Conservation (phyloP, 2,113 vertebrate genomes). For the Nothocercus nigrocapillus region DNA sequence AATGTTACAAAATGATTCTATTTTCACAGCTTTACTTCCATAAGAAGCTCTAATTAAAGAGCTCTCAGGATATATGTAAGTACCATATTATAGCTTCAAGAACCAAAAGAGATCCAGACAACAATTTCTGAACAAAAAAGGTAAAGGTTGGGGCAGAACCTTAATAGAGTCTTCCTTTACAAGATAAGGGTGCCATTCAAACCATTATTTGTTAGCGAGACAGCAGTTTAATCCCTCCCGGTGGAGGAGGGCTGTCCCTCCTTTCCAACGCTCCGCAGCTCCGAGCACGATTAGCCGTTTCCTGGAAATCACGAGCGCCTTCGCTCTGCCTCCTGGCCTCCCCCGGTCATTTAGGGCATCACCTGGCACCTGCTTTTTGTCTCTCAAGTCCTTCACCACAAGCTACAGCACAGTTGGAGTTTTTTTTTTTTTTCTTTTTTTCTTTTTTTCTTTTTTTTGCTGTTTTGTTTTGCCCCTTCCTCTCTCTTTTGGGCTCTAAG, state of each 20-base stretch:
- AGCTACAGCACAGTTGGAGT: rapidly evolving
- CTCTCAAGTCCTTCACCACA: background rate
- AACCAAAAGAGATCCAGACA: background rate
- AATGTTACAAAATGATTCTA: background rate
- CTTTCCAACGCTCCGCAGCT: background rate
- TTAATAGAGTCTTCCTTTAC: background rate
- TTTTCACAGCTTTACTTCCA: background rate
- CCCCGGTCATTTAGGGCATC: background rate
- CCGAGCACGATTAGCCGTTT: background rate
- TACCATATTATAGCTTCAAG: background rate
- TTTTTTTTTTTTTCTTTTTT: too few species aligned
- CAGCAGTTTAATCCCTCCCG: background rate
- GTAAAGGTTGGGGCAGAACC: background rate
- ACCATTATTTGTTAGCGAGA: background rate
- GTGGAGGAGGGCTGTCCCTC: background rate
- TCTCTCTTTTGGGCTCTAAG: too few species aligned
- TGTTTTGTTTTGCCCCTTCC: too few species aligned
- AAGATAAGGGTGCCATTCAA: background rate
- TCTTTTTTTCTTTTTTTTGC: background rate
- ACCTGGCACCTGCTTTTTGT: background rate
- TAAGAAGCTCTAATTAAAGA: background rate
- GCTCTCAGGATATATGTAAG: background rate
- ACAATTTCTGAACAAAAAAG: background rate
- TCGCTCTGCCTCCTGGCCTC: background rate
- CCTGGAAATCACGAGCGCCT: background rate